Base-by-base conservation (phyloP, 2,888 invertebrate genomes). In the Ectobius pallidus region DNA sequence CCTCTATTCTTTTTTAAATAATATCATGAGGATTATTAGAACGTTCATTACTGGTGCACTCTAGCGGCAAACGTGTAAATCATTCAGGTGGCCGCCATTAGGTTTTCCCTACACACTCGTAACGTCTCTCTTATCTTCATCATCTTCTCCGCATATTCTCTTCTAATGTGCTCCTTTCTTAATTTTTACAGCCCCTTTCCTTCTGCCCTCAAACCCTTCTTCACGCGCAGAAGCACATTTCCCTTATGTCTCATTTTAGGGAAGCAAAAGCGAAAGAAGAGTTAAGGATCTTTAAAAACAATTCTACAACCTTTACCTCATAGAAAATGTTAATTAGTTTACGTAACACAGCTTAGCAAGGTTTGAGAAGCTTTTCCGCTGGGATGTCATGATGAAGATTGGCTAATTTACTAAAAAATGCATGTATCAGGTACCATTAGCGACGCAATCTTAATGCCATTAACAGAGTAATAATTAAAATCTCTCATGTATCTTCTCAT, bases 1-100 rank as follows among this genome's bases (percentile, higher is more conserved):
- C 1, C 69, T 27, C 14, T 16, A 27, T 20, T 32, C 20, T 16
- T 0, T 32, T 62, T 34, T 22, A 11, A 44, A 63, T 63, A 65
- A 25, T 25, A 46, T n/a, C 46, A 39, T 49, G 49, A 39, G 39
- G 65, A 65, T 71, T 71, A 71, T 71, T 71, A 71, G 22, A 52
- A 39, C 22, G 65, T 63, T 71, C 63, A 39, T 71, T 71, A 71
- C 52, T 52, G 63, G 42, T 69, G 34, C 52, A 49, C 70, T 71
- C 70, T 71, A 27, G 63, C 49, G 52, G 65, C 18, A 62, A 11
- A 52, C 62, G 18, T 71, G 32, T 71, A 65, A 71, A 71, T 65
- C 71, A 71, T 71, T 71, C 65, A 71, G 27, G 34, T 65, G 25
- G 25, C 32, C 42, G 25, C 32, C 58, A 58, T 58, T 58, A 58